Evolutionary conservation across 2,888 invertebrate genomes (phyloP), one percentile per base, ranked within the genome.

Genomic region (Watsonalla cultraria): DNA sequence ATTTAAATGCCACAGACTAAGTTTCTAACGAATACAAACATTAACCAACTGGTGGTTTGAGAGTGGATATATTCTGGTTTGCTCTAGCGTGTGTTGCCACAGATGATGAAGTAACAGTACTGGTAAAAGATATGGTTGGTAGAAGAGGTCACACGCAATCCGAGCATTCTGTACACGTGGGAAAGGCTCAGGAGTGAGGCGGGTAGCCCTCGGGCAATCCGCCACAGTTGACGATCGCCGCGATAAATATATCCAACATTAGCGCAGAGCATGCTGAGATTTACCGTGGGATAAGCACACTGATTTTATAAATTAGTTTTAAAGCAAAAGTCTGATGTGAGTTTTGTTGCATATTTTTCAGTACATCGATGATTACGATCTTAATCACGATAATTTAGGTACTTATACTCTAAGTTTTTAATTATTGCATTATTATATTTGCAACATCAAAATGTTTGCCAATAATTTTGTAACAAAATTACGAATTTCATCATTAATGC

Each of bases 141-240:
- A 70, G 75, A 78, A 76, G 80, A 83, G 86, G 86, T 86, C 85
- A 79, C 90, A 90, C 89, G 90, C 90, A 86, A 90, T 88, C 81
- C 80, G 76, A 86, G 85, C 89, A 90, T 90, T 90, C 85, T 70
- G 84, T 75, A 82, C 90, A 90, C 89, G 90, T 90, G 90, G 90
- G 90, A 90, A 90, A 79, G 80, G 78, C 70, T 66, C 74, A 68
- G 64, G 70, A 74, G 70, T 70, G 66, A 84, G 88, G 87, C 87
- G 84, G 86, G 73, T 78, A 65, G 78, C 86, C 89, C 84, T 66
- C 70, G 64, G 89, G 89, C 88, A 68, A 78, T 71, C 76, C 74
- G 80, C 82, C 78, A 77, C 81, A 74, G 90, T 90, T 90, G 90
- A 90, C 90, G 90, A 90, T 90, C 78, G 76, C 79, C 74, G 73